Conservation (phyloP, 2,797 vertebrate genomes). For the Euthynnus affinis region DNA sequence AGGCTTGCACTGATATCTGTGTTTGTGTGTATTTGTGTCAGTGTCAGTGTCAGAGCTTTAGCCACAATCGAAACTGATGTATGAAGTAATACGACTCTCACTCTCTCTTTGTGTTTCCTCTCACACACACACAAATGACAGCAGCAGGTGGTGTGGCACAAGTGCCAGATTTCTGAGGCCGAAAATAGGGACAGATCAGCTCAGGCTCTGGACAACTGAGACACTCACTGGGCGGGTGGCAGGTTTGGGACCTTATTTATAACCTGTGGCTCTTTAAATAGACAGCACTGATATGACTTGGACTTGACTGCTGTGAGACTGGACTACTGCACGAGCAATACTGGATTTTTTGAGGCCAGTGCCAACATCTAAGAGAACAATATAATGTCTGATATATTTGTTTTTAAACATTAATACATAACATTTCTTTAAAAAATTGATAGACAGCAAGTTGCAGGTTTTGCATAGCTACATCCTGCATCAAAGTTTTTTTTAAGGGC, state of each 20-base stretch:
- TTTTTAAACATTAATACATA: too few relatives aligned
- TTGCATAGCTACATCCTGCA: too few relatives aligned
- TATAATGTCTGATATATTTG: background rate
- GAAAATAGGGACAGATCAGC: conserved; percentile 60
- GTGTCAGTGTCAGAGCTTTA: conserved; percentile 30
- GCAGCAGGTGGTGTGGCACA: conserved; percentile 73
- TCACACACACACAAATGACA: conserved; percentile 60
- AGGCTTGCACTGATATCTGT: too few relatives aligned
- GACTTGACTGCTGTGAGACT: background rate
- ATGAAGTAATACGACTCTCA: background rate
- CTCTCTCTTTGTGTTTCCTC: too few relatives aligned
- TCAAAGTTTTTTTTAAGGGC: too few relatives aligned
- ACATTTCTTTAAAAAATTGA: too few relatives aligned
- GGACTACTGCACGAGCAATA: background rate
- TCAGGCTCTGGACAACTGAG: conserved; percentile 3
- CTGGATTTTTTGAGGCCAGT: too few relatives aligned
- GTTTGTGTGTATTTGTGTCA: conserved; percentile 18
- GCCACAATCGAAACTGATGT: conserved; percentile 10
- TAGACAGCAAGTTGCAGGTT: too few relatives aligned
- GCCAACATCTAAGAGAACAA: background rate
- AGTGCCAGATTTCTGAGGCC: conserved; percentile 57
- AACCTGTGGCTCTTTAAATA: conserved; percentile 54
- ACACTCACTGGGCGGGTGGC: conserved; percentile 1
- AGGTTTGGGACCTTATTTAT: conserved; percentile 41
- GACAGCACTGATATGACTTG: conserved; percentile 14